Evolutionary conservation across 2,797 vertebrate genomes (phyloP).

Genomic region (Rousettus madagascariensis): DNA sequence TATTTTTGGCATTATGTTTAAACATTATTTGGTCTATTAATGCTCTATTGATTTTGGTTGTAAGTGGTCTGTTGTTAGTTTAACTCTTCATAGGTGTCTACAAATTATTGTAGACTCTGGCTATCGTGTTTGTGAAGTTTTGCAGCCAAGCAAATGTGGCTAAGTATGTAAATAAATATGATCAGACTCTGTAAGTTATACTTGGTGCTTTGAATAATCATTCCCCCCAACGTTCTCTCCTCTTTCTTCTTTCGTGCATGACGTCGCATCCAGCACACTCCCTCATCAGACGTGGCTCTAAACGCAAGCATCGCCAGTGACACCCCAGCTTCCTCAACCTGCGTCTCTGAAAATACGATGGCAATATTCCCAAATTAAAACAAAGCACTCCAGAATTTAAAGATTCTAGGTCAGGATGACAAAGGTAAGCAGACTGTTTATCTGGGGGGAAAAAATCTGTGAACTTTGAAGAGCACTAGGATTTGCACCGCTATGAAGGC

Average conservation of each 20-base stretch:
- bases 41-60: slow-evolving; percentile 9
- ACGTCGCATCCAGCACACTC: not conserved
- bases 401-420: not conserved
- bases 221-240: not conserved
- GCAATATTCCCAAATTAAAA: not conserved
- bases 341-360: not conserved
- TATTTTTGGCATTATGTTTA: not conserved
- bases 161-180: not conserved
- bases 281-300: not conserved
- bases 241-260: not conserved
- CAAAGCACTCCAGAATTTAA: not conserved
- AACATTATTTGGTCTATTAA: not conserved
- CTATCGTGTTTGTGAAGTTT: not conserved
- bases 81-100: not conserved
- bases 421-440: not conserved
- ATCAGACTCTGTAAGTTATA: not conserved
- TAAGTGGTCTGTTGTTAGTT: not conserved
- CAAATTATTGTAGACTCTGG: not conserved
- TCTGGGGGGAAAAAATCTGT: not conserved
- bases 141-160: not conserved
- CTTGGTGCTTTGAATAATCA: not conserved
- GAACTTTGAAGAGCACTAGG: not conserved
- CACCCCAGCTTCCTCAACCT: not conserved
- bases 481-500: not conserved
- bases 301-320: not conserved